Evolutionary conservation across 2,888 invertebrate genomes (phyloP), one percentile per base, ranked within the genome.

Genomic region (Himalopsyche anomala): DNA sequence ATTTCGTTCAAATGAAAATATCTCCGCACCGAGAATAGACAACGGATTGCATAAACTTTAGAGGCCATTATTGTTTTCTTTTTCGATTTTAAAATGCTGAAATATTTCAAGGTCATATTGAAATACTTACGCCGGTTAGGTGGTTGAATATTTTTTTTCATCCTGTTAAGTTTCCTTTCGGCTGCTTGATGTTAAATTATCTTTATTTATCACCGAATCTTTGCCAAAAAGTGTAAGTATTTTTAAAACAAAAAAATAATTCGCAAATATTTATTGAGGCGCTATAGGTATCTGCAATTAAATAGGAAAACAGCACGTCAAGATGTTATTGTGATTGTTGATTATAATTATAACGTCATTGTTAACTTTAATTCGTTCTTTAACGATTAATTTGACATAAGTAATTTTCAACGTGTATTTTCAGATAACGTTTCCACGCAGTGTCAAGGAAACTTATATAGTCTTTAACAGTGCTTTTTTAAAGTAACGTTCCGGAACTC

Each of bases 201-300:
- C 19, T 19, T 62, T 62, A 62, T 62, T 62, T 62, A 62, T 62
- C 19, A 19, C 62, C 19, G 62, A 62, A 62, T 9, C 19, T 62
- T 62, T 62, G 62, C 62, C 62, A 62, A 62, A 62, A 19, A 19
- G 62, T 19, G 62, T 62, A 62, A 62, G 62, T 62, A 62, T 62
- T 62, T 62, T 19, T 19, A 19, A 62, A 62, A 62, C 62, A 62
- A 62, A 62, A 62, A 19, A 62, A 19, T 19, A 28, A 62, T 6
- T 62, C 4, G 6, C 19, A 56, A 11, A 19, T 62, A 19, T 62
- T 62, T 62, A 62, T 19, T 19, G 19, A 19, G 4, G 19, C 4
- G 62, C 19, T 19, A 19, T 8, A n/a, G 19, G 3, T 28, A 28
- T 28, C 28, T 28, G 28, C 5, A 62, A n/a, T 0, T 56, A 5